Evolutionary conservation across 2,888 invertebrate genomes (phyloP).

Genomic region (Meiosimyza platycephala): DNA sequence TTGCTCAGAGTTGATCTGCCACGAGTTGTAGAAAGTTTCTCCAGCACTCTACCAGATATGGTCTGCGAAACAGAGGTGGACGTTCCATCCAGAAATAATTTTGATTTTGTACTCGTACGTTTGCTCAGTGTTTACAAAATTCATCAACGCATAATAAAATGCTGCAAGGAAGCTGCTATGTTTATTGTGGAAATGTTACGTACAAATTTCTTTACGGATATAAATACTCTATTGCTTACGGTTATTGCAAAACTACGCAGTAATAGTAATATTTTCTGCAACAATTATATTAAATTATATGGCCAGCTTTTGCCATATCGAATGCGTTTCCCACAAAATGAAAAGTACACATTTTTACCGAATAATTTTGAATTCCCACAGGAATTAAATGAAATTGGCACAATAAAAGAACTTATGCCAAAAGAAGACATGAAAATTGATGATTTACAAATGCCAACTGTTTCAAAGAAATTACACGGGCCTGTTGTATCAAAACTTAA

Average conservation of each 20-base stretch:
- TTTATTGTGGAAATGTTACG: constrained; percentile 58
- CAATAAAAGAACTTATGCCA: background rate
- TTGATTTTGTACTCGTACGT: constrained; percentile 58
- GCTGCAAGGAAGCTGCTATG: constrained; percentile 55
- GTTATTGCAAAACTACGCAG: constrained; percentile 57
- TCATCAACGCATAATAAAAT: constrained; percentile 55
- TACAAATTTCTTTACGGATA: constrained; percentile 61
- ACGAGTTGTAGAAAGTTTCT: constrained; percentile 56
- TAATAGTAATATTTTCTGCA: constrained; percentile 49
- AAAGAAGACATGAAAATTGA: background rate
- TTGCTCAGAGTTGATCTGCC: constrained; percentile 57
- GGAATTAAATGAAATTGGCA: constrained; percentile 38
- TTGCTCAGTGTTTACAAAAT: constrained; percentile 55
- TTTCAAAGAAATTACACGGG: too few species aligned
- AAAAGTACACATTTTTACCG: constrained; percentile 48
- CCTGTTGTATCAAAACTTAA: constrained; percentile 43
- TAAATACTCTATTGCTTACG: constrained; percentile 56
- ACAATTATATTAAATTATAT: constrained; percentile 52
- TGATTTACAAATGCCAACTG: background rate
- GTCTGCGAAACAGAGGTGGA: constrained; percentile 46
- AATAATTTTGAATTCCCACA: constrained; percentile 49
- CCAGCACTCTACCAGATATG: constrained; percentile 56
- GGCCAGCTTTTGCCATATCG: constrained; percentile 47
- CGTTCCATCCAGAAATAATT: constrained; percentile 57
- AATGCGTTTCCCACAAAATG: constrained; percentile 52